Conservation (phyloP, 2,797 vertebrate genomes). For the Labroides dimidiatus region DNA sequence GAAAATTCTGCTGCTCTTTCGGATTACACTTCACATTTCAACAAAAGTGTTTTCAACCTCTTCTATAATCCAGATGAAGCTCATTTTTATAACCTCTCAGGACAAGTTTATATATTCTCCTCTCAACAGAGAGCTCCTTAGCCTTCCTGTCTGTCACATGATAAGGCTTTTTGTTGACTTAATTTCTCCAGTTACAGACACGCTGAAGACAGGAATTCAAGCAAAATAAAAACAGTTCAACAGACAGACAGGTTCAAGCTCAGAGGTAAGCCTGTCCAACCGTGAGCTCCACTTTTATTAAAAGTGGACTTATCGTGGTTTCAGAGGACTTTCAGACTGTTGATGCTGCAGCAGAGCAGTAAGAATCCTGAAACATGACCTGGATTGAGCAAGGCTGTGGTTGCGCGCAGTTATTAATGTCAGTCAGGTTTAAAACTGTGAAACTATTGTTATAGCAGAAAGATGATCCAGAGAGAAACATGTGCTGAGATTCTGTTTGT, state of each 20-base stretch:
- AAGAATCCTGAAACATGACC: slow-evolving; percentile 36
- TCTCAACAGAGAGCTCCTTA: slow-evolving; percentile 21
- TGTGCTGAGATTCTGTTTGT: slow-evolving; percentile 16
- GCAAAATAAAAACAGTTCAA: slow-evolving; percentile 27
- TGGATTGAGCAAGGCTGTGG: slow-evolving; percentile 18
- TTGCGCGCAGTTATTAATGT: slow-evolving; percentile 38
- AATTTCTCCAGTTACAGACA: slow-evolving; percentile 14
- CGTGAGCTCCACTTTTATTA: slow-evolving; percentile 12
- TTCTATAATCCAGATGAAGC: slow-evolving; percentile 13
- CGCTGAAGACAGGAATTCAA: slow-evolving; percentile 17
- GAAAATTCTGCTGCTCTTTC: slow-evolving; percentile 17
- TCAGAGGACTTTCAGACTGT: slow-evolving; percentile 4
- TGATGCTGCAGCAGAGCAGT: slow-evolving; percentile 21
- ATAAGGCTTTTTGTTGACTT: slow-evolving; percentile 28
- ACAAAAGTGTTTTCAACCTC: not conserved
- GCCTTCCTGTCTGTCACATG: slow-evolving; percentile 7
- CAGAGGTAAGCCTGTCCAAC: not conserved
- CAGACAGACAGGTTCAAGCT: slow-evolving; percentile 4
- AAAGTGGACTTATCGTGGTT: slow-evolving; percentile 21
- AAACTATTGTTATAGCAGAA: slow-evolving; percentile 37
- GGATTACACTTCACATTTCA: slow-evolving; percentile 15
- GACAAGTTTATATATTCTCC: slow-evolving; percentile 14
- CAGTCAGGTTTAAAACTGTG: slow-evolving; percentile 25
- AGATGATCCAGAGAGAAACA: slow-evolving; percentile 12
- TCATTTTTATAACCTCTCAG: slow-evolving; percentile 16